Percentiles rank a stretch among this genome's conserved stretches.
Conservation (phyloP, 2,888 invertebrate genomes). For the Mythimna albipuncta region DNA sequence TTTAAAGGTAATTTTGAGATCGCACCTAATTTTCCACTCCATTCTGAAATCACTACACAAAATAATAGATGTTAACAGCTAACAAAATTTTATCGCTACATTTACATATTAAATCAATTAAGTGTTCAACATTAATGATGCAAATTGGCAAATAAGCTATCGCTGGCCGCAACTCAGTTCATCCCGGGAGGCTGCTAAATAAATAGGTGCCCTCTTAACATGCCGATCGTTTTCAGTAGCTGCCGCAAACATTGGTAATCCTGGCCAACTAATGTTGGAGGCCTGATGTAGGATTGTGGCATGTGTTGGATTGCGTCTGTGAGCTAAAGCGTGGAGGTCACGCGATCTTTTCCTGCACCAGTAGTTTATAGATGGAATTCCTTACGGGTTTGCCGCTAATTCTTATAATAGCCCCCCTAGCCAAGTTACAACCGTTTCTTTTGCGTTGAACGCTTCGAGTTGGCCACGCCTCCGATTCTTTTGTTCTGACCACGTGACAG, state of each 20-base stretch:
- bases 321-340: constrained; percentile 1
- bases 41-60: constrained; percentile 37
- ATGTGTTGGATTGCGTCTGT: constrained; percentile 12
- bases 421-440: too few relatives aligned
- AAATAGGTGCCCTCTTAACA: constrained; percentile 76
- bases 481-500: too few relatives aligned
- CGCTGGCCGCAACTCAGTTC: constrained; percentile 75
- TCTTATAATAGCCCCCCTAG: neutral
- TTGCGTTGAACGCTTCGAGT: too few relatives aligned
- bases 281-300: constrained; percentile 45
- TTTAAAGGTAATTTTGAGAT: constrained; percentile 12
- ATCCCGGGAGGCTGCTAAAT: constrained; percentile 80
- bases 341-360: constrained; percentile 4
- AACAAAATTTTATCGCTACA: constrained; percentile 75
- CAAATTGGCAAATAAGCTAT: constrained; percentile 88
- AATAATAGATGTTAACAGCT: constrained; percentile 49
- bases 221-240: constrained; percentile 78
- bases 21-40: constrained; percentile 29
- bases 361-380: neutral
- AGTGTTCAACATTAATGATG: constrained; percentile 83
- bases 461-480: too few relatives aligned
- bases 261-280: constrained; percentile 43
- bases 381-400: neutral
- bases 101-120: constrained; percentile 86
- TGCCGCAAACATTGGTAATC: constrained; percentile 70